These are phyloP conservation scores for Microplitis deprimator DNA, from an alignment of 2,888 invertebrate species.

Conservation along the genomic window DNA sequence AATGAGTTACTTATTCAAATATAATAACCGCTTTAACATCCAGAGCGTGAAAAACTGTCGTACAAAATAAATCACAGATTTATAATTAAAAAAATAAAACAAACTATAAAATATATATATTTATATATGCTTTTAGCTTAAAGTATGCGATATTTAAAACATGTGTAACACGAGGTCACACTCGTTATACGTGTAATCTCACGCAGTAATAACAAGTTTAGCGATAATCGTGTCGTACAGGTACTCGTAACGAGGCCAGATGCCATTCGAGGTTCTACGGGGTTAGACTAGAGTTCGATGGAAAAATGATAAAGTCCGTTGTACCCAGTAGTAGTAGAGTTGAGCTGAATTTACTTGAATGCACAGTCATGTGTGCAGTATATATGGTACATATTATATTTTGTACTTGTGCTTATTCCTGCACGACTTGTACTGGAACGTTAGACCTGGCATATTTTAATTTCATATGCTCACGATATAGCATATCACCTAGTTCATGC, in stretches of 20 bases:
- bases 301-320: slow-evolving; percentile 58
- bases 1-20: not conserved
- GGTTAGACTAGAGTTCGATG: slow-evolving; percentile 50
- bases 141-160: not conserved
- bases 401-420: not conserved
- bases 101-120: not conserved
- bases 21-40: not conserved
- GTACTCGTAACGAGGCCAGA: slow-evolving; percentile 62
- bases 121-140: not conserved
- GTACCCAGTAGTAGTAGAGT: not conserved
- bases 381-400: not conserved
- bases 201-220: slow-evolving; percentile 29
- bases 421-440: not conserved
- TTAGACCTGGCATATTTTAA: slow-evolving; percentile 27
- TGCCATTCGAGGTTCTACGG: slow-evolving; percentile 51
- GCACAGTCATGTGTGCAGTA: not conserved
- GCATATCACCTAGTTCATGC: not conserved
- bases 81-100: not conserved
- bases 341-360: not conserved
- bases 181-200: slow-evolving; percentile 28
- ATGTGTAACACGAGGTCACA: not conserved
- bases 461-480: slow-evolving; percentile 28
- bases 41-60: not conserved
- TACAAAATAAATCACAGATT: not conserved
- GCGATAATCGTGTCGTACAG: slow-evolving; percentile 38